Evolutionary conservation across 37 sponge, comb jelly and placozoan species (phyloP).

Genomic region (Hormiphora californensis): DNA sequence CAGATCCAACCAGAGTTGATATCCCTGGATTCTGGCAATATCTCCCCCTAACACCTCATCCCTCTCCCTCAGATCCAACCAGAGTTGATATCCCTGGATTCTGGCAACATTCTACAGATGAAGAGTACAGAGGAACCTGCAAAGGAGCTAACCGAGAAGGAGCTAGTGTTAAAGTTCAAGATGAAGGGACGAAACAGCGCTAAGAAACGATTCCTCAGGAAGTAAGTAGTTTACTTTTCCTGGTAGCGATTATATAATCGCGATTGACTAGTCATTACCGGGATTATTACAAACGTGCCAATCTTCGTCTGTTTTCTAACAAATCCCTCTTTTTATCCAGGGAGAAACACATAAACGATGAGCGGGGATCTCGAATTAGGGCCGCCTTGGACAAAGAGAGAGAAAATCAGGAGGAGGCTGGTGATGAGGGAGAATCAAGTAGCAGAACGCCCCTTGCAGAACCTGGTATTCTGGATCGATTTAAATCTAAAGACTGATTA

Average conservation of each 20-base stretch:
- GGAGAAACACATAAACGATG: slow-evolving; percentile 41
- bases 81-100: slow-evolving; percentile 33
- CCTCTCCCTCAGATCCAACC: slow-evolving; percentile 29
- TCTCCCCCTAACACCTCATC: too few species aligned
- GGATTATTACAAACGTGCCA: background rate
- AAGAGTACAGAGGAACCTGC: slow-evolving; percentile 13
- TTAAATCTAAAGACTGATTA: slow-evolving; percentile 48
- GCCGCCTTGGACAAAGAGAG: background rate
- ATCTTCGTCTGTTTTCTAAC: too few species aligned
- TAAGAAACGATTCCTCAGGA: slow-evolving; percentile 17
- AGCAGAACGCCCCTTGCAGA: too few species aligned
- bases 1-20: too few species aligned
- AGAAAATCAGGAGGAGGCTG: background rate
- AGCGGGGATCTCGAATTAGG: background rate
- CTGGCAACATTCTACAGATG: background rate
- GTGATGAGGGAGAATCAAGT: too few species aligned
- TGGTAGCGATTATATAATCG: background rate
- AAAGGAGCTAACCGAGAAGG: background rate
- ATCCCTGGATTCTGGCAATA: background rate
- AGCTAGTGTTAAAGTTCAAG: slow-evolving; percentile 33
- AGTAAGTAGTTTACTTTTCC: background rate
- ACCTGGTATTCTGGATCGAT: slow-evolving; percentile 29
- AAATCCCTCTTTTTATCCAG: too few species aligned
- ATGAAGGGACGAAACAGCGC: slow-evolving; percentile 40
- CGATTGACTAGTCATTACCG: background rate